Evolutionary conservation across 1,140 invertebrate species (phyloP), one percentile per base, ranked within the genome.

Genomic region (Luehdorfia chinensis): DNA sequence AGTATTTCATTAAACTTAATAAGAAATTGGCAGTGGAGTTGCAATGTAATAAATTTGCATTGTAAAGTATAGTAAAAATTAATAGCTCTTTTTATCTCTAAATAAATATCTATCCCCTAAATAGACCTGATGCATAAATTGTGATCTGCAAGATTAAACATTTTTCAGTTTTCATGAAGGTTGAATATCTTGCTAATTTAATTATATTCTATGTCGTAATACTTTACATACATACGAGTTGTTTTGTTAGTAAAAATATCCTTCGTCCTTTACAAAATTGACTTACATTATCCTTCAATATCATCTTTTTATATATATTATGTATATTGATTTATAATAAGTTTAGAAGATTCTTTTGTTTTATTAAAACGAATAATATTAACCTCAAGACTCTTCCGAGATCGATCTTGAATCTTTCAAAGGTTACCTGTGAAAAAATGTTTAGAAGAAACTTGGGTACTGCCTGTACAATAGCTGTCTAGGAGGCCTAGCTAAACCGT

Each of bases 381-480:
- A n/a, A n/a, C n/a, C n/a, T n/a, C n/a, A n/a, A n/a, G n/a, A n/a
- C n/a, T n/a, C n/a, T n/a, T n/a, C n/a, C n/a, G n/a, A n/a, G n/a
- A n/a, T n/a, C n/a, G n/a, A n/a, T n/a, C n/a, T n/a, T n/a, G n/a
- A 37, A 66, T 62, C 59, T 71, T 69, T 66, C 71, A 71, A 83
- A 75, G 76, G 69, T 83, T 79, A 76, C 73, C 61, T 51, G 52
- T n/a, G 46, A 44, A 55, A 47, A 55, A 56, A 50, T 16, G 41
- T 44, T 65, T 72, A 72, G 64, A 71, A 75, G 52, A 71, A 68
- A 48, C 71, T 57, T 34, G 62, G 68, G 36, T 67, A 31, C 30
- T 64, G 57, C 39, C 77, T 79, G 48, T 73, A 78, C 15, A 75
- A 39, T n/a, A 85, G 41, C 12, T 81, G 77, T 27, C 81, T 64